These are phyloP conservation scores for Ciconia stormi DNA, from an alignment of 2,113 vertebrate species.

Conservation along the genomic window DNA sequence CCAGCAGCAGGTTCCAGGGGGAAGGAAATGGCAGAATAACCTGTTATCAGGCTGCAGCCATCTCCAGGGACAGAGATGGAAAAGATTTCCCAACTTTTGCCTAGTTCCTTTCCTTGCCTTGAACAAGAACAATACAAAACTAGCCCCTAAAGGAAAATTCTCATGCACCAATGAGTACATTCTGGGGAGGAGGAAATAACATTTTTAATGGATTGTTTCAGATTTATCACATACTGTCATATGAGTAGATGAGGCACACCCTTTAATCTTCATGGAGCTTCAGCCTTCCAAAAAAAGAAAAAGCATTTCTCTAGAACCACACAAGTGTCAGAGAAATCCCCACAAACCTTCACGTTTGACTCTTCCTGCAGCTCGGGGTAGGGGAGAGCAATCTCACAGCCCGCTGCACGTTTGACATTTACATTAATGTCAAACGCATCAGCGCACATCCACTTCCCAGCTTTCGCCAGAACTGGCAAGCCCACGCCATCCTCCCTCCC, in stretches of 20 bases:
- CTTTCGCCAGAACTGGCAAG: neutral
- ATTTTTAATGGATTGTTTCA: neutral
- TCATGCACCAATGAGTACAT: rapidly evolving
- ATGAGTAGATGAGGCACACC: neutral
- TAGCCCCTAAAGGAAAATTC: neutral
- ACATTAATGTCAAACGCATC: rapidly evolving
- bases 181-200: neutral
- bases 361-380: neutral
- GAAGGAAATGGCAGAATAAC: neutral
- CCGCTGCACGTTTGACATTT: neutral
- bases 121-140: neutral
- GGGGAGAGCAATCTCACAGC: neutral
- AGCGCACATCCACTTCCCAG: neutral
- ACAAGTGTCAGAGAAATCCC: neutral
- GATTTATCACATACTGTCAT: neutral
- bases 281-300: neutral
- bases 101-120: neutral
- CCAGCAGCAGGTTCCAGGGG: neutral
- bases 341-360: neutral
- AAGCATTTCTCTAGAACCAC: neutral
- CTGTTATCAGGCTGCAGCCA: neutral
- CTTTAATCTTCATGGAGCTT: neutral
- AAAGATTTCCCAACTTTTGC: neutral
- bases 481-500: neutral
- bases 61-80: neutral